Conservation (phyloP, 2,113 vertebrate species). For the Propithecus coquereli region DNA sequence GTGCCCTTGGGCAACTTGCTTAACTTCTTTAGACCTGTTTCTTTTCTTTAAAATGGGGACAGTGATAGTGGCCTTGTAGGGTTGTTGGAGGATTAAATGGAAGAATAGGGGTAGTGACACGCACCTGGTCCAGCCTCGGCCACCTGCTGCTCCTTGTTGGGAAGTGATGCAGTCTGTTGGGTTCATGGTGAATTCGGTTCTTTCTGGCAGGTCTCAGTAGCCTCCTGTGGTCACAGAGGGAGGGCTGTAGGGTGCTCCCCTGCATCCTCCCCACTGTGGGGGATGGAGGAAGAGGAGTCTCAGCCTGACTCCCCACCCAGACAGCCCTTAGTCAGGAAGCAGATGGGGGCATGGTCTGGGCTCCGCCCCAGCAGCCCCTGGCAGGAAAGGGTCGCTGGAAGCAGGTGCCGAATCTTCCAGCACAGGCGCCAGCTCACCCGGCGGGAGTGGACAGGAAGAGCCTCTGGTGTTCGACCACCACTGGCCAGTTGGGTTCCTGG, state of each 20-base stretch:
- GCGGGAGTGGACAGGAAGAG: not conserved
- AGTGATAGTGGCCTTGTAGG: accelerated
- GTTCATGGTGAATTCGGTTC: not conserved
- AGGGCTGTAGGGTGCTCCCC: not conserved
- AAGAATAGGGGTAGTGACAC: accelerated
- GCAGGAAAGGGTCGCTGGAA: not conserved
- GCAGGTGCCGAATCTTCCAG: accelerated
- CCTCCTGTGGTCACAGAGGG: too few relatives aligned
- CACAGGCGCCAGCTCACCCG: not conserved
- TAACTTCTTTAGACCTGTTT: not conserved
- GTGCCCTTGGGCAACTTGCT: too few relatives aligned
- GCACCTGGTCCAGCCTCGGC: accelerated
- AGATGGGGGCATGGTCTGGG: too few relatives aligned
- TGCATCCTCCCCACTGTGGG: accelerated
- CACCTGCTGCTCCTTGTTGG: not conserved
- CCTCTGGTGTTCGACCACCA: too few relatives aligned
- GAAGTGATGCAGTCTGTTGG: accelerated
- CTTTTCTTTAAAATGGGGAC: not conserved
- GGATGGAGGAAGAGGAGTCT: not conserved
- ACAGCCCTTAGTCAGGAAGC: too few relatives aligned
- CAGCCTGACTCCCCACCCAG: accelerated
- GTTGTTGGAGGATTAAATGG: not conserved
- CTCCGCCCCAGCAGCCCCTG: not conserved
- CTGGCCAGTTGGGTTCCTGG: not conserved
- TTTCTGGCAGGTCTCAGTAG: not conserved